Base-by-base conservation (phyloP, 2,888 invertebrate species). In the Cotesia congregata region DNA sequence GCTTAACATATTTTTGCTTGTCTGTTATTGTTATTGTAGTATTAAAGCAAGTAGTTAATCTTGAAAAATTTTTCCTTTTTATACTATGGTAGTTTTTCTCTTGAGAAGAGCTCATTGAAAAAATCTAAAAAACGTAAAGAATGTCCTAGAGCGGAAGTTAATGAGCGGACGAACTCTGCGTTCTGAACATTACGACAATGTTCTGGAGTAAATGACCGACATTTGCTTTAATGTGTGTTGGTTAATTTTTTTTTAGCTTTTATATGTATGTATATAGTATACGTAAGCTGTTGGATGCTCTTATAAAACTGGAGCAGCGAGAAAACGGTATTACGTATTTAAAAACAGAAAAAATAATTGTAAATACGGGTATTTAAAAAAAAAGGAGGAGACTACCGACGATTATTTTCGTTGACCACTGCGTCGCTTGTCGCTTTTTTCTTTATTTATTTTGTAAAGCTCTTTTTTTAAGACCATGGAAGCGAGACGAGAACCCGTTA, bases 401-500 rank as follows among this genome's bases (percentile, higher is more conserved):
- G 12, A 50, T 50, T 50, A 50, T 50, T 50, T 50, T 12, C 7
- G 50, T 50, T 50, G 50, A 50, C 50, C 50, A 50, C 50, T 50
- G 50, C 12, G 50, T 50, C 9, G 2, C 30, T 30, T 30, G 30
- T 30, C 30, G 30, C 0, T 15, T 20, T 20, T 72, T 73, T 12
- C 65, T 73, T 73, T 67, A 67, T 67, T 73, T 73, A 50, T 50
- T 50, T 74, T 79, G 30, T 67, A 17, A 76, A 73, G 61, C 71
- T 77, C 72, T 72, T 78, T 75, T 77, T 50, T 67, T 41, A 65
- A 73, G 73, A 68, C 67, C 76, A 72, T 71, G 77, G 74, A 78
- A 79, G 78, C 80, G 76, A 74, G 77, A 79, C 80, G 76, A 75
- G 72, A 69, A 80, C 76, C 80, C 80, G 81, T 81, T 81, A 80